Conservation (phyloP, 2,888 invertebrate species). For the Calameuta filiformis region DNA sequence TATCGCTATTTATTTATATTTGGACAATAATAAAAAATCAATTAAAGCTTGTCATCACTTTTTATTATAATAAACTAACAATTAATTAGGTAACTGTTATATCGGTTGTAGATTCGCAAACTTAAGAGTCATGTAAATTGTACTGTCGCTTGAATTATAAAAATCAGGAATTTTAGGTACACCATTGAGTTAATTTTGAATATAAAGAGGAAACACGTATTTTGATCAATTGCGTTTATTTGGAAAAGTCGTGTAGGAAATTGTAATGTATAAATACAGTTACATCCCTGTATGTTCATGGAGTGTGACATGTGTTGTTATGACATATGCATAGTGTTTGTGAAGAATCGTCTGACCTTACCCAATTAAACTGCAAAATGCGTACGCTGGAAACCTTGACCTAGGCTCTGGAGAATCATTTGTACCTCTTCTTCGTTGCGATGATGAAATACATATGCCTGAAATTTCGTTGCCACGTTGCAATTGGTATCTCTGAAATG, state of each 20-base stretch:
- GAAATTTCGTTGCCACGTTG: constrained; percentile 66
- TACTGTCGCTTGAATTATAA: background rate
- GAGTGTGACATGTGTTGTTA: background rate
- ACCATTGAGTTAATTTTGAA: background rate
- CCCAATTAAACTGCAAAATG: constrained; percentile 66
- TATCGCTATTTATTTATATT: background rate
- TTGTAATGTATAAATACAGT: background rate
- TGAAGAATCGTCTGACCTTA: background rate
- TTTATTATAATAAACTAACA: background rate
- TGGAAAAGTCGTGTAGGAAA: background rate
- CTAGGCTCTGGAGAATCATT: constrained; percentile 68
- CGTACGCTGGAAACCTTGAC: constrained; percentile 69
- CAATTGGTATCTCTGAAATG: constrained; percentile 67
- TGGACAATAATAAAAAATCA: background rate
- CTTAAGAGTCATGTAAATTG: background rate
- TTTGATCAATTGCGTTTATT: background rate
- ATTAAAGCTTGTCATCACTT: background rate
- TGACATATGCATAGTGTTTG: background rate
- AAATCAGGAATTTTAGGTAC: background rate
- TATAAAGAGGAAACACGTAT: background rate
- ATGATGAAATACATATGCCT: constrained; percentile 67
- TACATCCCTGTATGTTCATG: background rate
- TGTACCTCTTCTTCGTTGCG: constrained; percentile 63
- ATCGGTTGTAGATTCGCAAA: background rate
- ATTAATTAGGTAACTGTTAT: background rate